Percentiles rank a stretch among this genome's conserved stretches.
phyloP scores from a whole-genome alignment of 2,797 vertebrate genomes.

The Coendou prehensilis region DNA sequence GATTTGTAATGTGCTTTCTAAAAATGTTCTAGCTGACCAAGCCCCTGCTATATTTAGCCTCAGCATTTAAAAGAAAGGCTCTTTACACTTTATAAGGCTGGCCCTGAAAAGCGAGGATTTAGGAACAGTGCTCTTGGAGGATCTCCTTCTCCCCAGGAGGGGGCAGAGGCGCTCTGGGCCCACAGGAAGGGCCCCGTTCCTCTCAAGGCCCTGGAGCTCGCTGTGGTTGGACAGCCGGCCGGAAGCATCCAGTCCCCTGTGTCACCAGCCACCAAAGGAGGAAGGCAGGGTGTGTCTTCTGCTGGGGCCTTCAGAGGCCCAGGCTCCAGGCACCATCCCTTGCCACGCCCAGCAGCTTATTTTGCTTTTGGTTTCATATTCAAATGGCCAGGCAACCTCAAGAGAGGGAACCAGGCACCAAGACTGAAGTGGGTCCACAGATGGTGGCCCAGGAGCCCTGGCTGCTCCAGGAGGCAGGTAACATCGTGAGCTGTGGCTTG shows the following conservation, averaged over 20 bases:
- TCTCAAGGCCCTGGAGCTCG: not conserved
- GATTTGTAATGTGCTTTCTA: slow-evolving; percentile 93
- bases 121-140: slow-evolving; percentile 52
- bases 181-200: not conserved
- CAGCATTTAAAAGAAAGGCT: slow-evolving; percentile 89
- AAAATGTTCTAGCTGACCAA: slow-evolving; percentile 90
- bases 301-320: not conserved
- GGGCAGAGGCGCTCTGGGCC: slow-evolving; percentile 54
- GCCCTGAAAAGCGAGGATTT: slow-evolving; percentile 79
- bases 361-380: slow-evolving; percentile 54
- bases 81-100: slow-evolving; percentile 87
- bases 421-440: not conserved
- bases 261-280: not conserved
- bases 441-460: slow-evolving; percentile 36
- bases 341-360: not conserved
- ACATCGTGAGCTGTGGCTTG: not conserved
- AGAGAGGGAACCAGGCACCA: slow-evolving; percentile 47
- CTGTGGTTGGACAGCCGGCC: not conserved
- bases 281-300: not conserved
- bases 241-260: not conserved
- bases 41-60: slow-evolving; percentile 93
- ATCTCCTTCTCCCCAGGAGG: slow-evolving; percentile 72
- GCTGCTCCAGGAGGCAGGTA: slow-evolving; percentile 57
- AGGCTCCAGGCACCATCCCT: not conserved
- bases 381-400: slow-evolving; percentile 65